These are phyloP conservation scores for Aramus guarauna DNA, from an alignment of 2,113 vertebrate species.

Conservation along the genomic window DNA sequence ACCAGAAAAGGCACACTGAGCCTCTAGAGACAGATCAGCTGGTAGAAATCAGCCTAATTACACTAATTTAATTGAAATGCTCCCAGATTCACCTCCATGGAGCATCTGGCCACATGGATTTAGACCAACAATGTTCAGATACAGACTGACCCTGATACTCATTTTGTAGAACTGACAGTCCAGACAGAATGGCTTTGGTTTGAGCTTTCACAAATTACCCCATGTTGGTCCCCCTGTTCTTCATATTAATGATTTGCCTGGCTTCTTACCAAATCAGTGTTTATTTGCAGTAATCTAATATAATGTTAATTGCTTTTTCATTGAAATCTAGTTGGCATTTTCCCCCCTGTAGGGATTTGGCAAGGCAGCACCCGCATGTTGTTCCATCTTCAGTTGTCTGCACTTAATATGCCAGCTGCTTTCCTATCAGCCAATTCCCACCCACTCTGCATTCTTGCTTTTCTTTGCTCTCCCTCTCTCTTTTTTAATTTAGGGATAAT, in stretches of 20 bases:
- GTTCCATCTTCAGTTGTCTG: neutral
- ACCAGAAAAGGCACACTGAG: neutral
- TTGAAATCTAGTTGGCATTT: constrained; percentile 20
- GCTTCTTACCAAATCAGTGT: neutral
- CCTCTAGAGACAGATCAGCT: neutral
- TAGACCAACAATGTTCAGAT: neutral
- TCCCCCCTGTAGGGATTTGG: neutral
- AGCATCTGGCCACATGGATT: neutral
- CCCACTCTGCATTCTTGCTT: constrained; percentile 57
- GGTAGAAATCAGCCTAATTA: neutral
- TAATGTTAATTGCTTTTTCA: constrained; percentile 33
- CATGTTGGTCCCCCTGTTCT: neutral
- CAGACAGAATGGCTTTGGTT: neutral
- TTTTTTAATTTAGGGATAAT: constrained; percentile 51
- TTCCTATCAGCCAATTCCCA: constrained; percentile 20
- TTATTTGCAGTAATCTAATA: neutral
- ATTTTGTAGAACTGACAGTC: neutral
- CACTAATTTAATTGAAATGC: neutral
- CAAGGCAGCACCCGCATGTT: neutral
- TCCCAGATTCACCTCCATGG: neutral
- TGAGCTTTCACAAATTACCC: neutral
- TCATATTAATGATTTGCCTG: neutral
- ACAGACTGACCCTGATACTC: neutral
- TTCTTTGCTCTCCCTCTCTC: constrained; percentile 46
- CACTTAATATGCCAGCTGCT: constrained; percentile 53